Base-by-base conservation (phyloP, 2,797 vertebrate genomes). In the Falco novaeseelandiae region DNA sequence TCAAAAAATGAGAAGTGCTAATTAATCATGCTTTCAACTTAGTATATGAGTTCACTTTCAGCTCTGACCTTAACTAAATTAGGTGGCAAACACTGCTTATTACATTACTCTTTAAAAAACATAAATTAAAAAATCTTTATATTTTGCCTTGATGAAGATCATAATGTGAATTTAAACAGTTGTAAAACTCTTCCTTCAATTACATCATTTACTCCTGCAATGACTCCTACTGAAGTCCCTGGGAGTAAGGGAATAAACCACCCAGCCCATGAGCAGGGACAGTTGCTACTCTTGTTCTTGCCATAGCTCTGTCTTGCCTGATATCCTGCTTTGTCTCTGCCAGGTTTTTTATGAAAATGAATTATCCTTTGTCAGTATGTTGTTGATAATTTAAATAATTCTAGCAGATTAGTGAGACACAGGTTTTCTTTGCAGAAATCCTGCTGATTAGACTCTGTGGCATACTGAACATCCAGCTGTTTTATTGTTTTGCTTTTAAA, bases 401-500 rank as follows among this genome's bases (percentile, higher is more conserved):
- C 63, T 80, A 58, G 63, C 42, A 90, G 55, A 71, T 87, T 71
- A 92, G 48, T 7, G 21, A 73, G 23, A 66, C 2, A 12, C 23
- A n/a, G 20, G n/a, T 87, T 96, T 74, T 92, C 52, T 54, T 14
- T 62, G n/a, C 14, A 65, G 89, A 93, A 89, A 70, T 81, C 87
- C 66, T 92, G 36, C 74, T 36, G 5, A 6, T 80, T 57, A 89
- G 57, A 72, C 19, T 86, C 34, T 26, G 44, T 80, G 52, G 30
- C 22, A 52, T 67, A 63, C 9, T 72, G 63, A 87, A 77, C 12
- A 51, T 65, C 49, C 71, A 81, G 51, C n/a, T 54, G 71, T 62
- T 94, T 71, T 82, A 77, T 85, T 87, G 78, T 83, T 86, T 92
- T 65, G 9, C 29, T 74, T 93, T 90, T 91, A 85, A 58, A 69